Evolutionary conservation across 2,797 vertebrate species (phyloP).

Genomic region (Eospalax fontanierii): DNA sequence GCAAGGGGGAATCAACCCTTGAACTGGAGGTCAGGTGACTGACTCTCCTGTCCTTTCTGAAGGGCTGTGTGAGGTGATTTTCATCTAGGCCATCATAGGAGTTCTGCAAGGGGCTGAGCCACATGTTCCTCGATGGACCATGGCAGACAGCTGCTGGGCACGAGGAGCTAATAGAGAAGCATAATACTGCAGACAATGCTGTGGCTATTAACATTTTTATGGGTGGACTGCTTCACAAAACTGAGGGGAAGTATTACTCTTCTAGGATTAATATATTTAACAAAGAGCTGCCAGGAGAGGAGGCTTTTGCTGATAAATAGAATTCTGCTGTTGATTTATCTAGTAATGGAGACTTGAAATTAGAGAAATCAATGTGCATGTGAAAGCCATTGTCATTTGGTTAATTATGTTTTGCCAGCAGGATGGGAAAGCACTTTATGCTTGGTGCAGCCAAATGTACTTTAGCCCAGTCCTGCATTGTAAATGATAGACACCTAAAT

Average conservation of each 20-base stretch:
- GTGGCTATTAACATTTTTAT: slow-evolving; percentile 87
- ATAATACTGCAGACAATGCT: slow-evolving; percentile 83
- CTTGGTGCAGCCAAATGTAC: slow-evolving; percentile 64
- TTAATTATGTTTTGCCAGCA: slow-evolving; percentile 86
- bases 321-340: slow-evolving; percentile 81
- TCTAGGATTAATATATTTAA: slow-evolving; percentile 87
- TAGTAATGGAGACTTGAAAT: slow-evolving; percentile 82
- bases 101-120: slow-evolving; percentile 60
- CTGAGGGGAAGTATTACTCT: slow-evolving; percentile 82
- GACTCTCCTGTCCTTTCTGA: slow-evolving; percentile 17
- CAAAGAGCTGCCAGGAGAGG: slow-evolving; percentile 85
- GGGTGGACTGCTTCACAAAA: slow-evolving; percentile 85
- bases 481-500: slow-evolving; percentile 37
- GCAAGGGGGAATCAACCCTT: neutral
- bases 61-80: slow-evolving; percentile 66
- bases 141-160: slow-evolving; percentile 83
- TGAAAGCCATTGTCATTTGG: slow-evolving; percentile 82
- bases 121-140: neutral
- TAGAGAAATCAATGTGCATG: slow-evolving; percentile 82
- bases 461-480: slow-evolving; percentile 46
- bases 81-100: slow-evolving; percentile 42
- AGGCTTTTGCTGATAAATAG: slow-evolving; percentile 84
- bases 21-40: neutral
- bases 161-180: slow-evolving; percentile 78
- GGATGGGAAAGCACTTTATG: slow-evolving; percentile 69